phyloP scores from a whole-genome alignment of 2,888 invertebrate genomes.

The Erebia palarica region DNA sequence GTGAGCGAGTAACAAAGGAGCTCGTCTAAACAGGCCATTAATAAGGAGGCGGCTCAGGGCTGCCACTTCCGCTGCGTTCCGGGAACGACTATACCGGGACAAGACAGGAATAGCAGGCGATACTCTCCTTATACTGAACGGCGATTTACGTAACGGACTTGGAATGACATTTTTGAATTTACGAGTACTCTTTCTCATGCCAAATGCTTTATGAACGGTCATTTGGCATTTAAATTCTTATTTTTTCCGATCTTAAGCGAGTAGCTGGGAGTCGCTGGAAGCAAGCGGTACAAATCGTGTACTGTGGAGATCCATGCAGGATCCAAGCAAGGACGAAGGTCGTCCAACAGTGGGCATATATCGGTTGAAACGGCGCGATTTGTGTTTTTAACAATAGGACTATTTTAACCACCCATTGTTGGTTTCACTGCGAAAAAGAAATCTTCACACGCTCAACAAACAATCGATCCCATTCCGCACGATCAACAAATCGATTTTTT shows the following conservation, averaged over 20 bases:
- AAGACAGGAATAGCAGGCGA: conserved; percentile 74
- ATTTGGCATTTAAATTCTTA: no score
- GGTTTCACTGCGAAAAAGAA: not conserved
- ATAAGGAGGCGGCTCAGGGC: conserved; percentile 76
- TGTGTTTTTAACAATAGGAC: no score
- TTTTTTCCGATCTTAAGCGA: not conserved
- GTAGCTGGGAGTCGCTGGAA: no score
- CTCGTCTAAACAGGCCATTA: conserved; percentile 80
- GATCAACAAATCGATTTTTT: conserved; percentile 69
- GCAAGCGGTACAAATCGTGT: no score
- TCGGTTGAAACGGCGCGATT: no score
- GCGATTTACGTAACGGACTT: conserved; percentile 50
- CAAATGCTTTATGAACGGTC: not conserved
- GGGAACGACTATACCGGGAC: conserved; percentile 72
- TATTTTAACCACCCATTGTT: not conserved
- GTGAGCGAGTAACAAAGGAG: conserved; percentile 79
- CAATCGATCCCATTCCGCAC: conserved; percentile 60
- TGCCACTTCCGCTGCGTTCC: conserved; percentile 78
- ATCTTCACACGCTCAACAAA: conserved; percentile 34
- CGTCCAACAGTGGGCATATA: no score
- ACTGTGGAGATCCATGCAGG: no score
- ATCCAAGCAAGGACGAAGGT: no score
- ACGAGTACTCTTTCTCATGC: not conserved
- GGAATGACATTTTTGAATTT: conserved; percentile 16
- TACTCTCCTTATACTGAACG: conserved; percentile 57